Conservation (phyloP, 2,888 invertebrate genomes). For the Drosophila ezoana region DNA sequence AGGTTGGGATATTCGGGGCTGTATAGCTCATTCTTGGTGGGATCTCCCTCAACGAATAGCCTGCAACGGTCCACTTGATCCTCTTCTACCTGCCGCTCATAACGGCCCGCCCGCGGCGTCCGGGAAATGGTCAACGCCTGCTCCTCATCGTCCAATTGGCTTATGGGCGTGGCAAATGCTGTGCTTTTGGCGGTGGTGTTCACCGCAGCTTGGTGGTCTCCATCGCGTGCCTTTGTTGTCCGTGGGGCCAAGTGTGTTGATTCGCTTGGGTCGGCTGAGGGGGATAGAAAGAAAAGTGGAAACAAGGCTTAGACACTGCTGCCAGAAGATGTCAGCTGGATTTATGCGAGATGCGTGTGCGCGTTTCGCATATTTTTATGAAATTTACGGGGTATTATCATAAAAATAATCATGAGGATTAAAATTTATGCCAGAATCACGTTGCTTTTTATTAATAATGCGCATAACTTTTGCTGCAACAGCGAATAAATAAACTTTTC, state of each 20-base stretch:
- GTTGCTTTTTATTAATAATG: conserved; percentile 58
- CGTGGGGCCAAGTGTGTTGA: conserved; percentile 13
- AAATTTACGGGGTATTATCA: conserved; percentile 41
- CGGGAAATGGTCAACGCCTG: conserved; percentile 36
- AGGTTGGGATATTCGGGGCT: conserved; percentile 89
- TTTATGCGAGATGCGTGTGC: conserved; percentile 6
- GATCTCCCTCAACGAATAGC: conserved; percentile 87
- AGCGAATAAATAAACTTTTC: conserved; percentile 19
- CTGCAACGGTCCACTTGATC: conserved; percentile 85
- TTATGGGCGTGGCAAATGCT: conserved; percentile 27
- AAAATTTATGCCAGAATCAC: conserved; percentile 58
- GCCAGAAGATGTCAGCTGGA: conserved; percentile 11
- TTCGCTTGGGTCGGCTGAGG: conserved; percentile 15
- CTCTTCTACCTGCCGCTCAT: conserved; percentile 69
- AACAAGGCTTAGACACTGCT: conserved; percentile 15
- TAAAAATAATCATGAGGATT: conserved; percentile 62
- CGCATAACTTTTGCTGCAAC: conserved; percentile 59
- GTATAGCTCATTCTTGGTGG: conserved; percentile 87
- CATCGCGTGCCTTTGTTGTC: conserved; percentile 5
- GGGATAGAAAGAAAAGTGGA: background rate
- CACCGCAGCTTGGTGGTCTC: background rate
- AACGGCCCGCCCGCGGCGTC: conserved; percentile 41
- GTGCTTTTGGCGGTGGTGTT: conserved; percentile 15
- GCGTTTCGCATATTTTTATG: conserved; percentile 31
- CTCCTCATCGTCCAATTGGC: background rate